Evolutionary conservation across 2,888 invertebrate species (phyloP), one percentile per base, ranked within the genome.

Genomic region (Podotricha telesiphe): DNA sequence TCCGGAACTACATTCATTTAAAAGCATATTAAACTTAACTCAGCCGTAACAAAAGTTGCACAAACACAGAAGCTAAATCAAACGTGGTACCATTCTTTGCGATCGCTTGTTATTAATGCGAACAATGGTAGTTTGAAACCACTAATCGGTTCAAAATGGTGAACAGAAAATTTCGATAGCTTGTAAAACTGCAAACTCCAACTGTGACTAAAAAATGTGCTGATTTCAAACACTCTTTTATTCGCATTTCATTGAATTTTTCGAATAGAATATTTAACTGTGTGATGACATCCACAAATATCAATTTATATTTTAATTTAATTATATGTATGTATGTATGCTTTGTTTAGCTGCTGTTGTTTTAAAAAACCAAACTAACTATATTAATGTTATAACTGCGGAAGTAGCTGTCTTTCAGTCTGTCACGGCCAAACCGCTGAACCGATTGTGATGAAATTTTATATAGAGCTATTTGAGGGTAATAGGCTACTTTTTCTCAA

Each of bases 81-180:
- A 75, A 73, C 75, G 75, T 77, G 77, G 74, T 69, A 77, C 79
- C 77, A 79, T 79, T 77, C 78, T 82, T 84, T 82, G 82, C 78
- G 83, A 82, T 83, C 50, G 47, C 13, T 22, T 37, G 59, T 69
- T 69, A 65, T 34, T 34, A 63, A 65, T 64, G 20, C 55, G 55
- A 67, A 72, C 72, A 72, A 72, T 72, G 20, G 47, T 51, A 59
- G 51, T 61, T 50, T 37, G 11, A 51, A 67, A 48, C 48, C 59
- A 67, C 51, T 53, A 68, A 71, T 67, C 64, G 63, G 68, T 73
- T 73, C 63, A 67, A 69, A 62, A 55, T 47, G 28, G 61, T 34
- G 55, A 22, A 55, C 48, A 40, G 50, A 53, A 17, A 42, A 61
- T 22, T 47, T 45, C 53, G 51, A 28, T 37, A 51, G 51, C 42